Base-by-base conservation (phyloP, 92 coral and sea anemone species). In the Epizoanthus fatuus region DNA sequence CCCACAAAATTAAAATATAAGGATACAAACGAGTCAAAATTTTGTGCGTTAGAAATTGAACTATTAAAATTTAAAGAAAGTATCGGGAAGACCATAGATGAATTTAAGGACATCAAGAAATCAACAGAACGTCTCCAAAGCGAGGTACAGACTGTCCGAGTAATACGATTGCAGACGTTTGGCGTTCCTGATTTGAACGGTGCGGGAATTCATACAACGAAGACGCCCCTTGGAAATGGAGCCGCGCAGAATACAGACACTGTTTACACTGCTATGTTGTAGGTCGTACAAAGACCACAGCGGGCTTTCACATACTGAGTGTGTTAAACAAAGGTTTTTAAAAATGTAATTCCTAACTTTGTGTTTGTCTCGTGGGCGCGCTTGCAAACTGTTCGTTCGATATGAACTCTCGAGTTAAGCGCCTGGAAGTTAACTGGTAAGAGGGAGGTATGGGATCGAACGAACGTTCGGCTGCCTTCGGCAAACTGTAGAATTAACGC, bases 251-350 rank as follows among this genome's bases (percentile, higher is more conserved):
- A 47, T 1, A 11, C 49, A 12, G 56, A 77, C 17, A 59, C 51
- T 9, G 70, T 77, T 17, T 77, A 42, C 40, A 60, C 51, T 32
- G 68, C 82, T 15, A 77, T 77, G 82, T 29, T 77, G 70, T 77
- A 76, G 54, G 53, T 49, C 53, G 13, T 49, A 49, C 13, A 49
- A 12, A 49, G 53, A 49, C 8, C 35, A 29, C 35, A 29, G 35
- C 1, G 35, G 35, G 35, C 35, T 29, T 1, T 29, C 35, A 29
- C 35, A 29, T 29, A 29, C 35, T 29, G 35, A 29, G 35, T 29
- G 35, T 29, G 35, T 29, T 29, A 29, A 29, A 29, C 2, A 29
- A 29, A 29, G 35, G 1, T 29, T 29, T 29, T 0, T 0, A 29
- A 29, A 29, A 29, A 44, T 44, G 0, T 44, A 44, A 44, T 4